A percentile compares a stretch with the other conserved stretches of the same genome.
Conservation (phyloP, 2,797 vertebrate species). For the Streptopelia turtur region DNA sequence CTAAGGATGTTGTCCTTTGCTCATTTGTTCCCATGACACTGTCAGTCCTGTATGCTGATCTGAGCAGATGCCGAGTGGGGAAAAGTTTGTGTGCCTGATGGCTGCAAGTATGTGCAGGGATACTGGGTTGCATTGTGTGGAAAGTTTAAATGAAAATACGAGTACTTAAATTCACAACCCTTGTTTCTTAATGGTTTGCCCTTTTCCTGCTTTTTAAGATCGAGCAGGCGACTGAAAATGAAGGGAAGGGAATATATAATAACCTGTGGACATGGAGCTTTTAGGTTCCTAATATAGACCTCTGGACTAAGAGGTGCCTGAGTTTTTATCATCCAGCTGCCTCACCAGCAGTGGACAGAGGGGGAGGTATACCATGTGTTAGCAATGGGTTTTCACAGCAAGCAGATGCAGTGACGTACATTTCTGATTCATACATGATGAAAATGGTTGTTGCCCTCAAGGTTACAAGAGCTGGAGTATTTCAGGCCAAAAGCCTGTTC, state of each 20-base stretch:
- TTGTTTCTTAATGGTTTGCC: not conserved
- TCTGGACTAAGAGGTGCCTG: not conserved
- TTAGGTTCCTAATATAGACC: not conserved
- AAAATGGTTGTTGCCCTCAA: not conserved
- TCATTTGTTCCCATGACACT: not conserved
- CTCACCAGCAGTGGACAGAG: not conserved
- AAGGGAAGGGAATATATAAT: fast-evolving
- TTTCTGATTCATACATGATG: not conserved
- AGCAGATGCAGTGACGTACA: fast-evolving
- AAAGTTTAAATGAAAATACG: not conserved
- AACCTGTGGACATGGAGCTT: fast-evolving
- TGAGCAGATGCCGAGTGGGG: not conserved
- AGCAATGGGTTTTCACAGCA: not conserved
- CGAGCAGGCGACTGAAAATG: not conserved
- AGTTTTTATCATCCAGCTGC: not conserved
- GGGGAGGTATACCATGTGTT: not conserved
- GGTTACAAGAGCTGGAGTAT: not conserved
- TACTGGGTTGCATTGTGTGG: not conserved
- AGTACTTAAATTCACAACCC: not conserved
- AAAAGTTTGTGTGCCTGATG: not conserved
- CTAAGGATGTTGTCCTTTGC: fast-evolving
- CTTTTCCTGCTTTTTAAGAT: not conserved
- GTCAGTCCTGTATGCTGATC: not conserved
- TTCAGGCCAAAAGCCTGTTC: not conserved
- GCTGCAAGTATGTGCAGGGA: not conserved